phyloP scores from a whole-genome alignment of 2,113 vertebrate species.

The Nettapus auritus region DNA sequence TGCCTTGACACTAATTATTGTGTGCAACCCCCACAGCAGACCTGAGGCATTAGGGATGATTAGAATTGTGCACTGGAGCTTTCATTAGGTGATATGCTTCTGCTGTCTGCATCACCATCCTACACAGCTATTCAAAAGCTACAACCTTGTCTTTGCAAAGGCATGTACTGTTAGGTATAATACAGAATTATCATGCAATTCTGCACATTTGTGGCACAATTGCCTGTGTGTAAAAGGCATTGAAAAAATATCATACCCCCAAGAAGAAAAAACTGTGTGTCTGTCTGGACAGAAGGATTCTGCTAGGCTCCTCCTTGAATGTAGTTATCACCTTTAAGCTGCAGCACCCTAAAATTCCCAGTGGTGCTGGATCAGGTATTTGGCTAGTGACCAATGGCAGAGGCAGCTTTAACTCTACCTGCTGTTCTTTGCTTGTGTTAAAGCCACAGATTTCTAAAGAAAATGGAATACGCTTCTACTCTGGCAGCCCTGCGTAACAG shows the following conservation, averaged over 20 bases:
- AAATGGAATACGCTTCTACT: background rate
- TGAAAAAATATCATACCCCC: background rate
- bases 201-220: background rate
- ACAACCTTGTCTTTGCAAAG: background rate
- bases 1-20: conserved; percentile 16
- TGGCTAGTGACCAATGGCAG: background rate
- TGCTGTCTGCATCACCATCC: background rate
- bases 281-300: background rate
- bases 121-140: background rate
- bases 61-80: background rate
- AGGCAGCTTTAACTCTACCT: background rate
- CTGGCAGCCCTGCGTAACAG: background rate
- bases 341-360: background rate
- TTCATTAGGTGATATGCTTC: background rate
- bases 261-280: background rate
- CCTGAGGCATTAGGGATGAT: conserved; percentile 12
- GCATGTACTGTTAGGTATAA: background rate
- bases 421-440: background rate
- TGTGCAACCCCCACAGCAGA: background rate
- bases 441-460: background rate
- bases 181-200: background rate
- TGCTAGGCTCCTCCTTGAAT: background rate
- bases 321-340: background rate
- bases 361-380: background rate
- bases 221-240: fast-evolving